These are phyloP conservation scores for Gastracanthus pulcherrimus DNA, from an alignment of 2,888 invertebrate species.

Conservation along the genomic window DNA sequence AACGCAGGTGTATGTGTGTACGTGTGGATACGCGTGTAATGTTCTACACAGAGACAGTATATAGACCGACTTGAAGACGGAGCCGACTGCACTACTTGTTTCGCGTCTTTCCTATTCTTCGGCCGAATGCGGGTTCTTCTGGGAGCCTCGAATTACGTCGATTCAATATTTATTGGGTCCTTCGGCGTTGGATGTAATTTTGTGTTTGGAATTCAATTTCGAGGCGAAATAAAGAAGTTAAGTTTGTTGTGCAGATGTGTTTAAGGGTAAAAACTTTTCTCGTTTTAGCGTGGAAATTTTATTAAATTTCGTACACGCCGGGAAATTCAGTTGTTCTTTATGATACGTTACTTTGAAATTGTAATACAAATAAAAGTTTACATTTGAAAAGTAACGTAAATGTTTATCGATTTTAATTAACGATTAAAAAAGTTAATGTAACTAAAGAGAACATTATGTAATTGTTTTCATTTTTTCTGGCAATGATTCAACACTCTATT, in stretches of 20 bases:
- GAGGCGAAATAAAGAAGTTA: constrained; percentile 26
- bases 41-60: not conserved
- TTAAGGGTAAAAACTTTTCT: constrained; percentile 10
- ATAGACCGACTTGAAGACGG: not conserved
- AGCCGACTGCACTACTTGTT: constrained; percentile 10
- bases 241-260: not conserved
- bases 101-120: constrained; percentile 36
- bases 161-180: constrained; percentile 49
- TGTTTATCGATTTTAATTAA: too few species aligned
- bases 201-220: constrained; percentile 44
- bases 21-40: not conserved
- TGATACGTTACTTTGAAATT: not conserved
- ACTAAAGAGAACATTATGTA: too few species aligned
- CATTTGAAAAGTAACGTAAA: too few species aligned
- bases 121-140: constrained; percentile 31
- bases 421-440: too few species aligned
- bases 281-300: not conserved
- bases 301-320: constrained; percentile 2
- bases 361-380: not conserved
- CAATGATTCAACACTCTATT: too few species aligned
- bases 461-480: too few species aligned
- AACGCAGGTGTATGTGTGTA: not conserved
- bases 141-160: constrained; percentile 39
- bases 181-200: constrained; percentile 28
- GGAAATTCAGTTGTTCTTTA: not conserved